phyloP scores from a whole-genome alignment of 2,797 vertebrate genomes.

The Oreortyx pictus region DNA sequence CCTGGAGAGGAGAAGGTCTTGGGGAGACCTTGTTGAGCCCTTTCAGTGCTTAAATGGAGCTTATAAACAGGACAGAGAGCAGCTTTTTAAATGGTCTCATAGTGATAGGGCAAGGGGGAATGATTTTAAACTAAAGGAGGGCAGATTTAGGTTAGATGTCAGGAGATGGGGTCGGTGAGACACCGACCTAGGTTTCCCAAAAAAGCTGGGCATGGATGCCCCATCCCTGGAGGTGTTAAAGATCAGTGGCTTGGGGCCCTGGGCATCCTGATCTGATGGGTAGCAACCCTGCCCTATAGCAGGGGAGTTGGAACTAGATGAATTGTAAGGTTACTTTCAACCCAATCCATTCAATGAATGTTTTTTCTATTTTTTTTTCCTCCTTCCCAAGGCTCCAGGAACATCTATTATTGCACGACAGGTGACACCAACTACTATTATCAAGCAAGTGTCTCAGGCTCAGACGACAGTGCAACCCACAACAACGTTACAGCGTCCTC shows the following conservation, averaged over 20 bases:
- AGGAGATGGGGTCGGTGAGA: neutral
- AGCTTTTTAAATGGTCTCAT: neutral
- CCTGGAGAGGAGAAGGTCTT: neutral
- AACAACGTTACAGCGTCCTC: conserved; percentile 91
- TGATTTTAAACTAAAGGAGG: neutral
- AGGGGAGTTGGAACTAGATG: neutral
- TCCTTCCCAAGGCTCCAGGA: conserved; percentile 84
- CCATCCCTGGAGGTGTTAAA: neutral
- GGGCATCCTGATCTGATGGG: neutral
- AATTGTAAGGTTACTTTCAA: neutral
- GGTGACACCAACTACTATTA: conserved; percentile 90
- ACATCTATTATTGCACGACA: conserved; percentile 89
- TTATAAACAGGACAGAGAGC: neutral
- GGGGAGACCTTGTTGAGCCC: neutral
- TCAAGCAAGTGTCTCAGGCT: conserved; percentile 90
- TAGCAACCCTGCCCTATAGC: neutral
- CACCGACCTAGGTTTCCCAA: too few relatives aligned
- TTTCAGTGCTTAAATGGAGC: neutral
- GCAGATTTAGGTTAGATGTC: neutral
- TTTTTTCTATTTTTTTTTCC: neutral
- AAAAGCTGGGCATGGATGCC: neutral
- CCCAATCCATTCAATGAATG: neutral
- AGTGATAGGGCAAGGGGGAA: neutral
- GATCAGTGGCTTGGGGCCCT: neutral
- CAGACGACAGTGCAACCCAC: conserved; percentile 87